Base-by-base conservation (phyloP, 1,140 invertebrate genomes). In the Tyrophagus putrescentiae region DNA sequence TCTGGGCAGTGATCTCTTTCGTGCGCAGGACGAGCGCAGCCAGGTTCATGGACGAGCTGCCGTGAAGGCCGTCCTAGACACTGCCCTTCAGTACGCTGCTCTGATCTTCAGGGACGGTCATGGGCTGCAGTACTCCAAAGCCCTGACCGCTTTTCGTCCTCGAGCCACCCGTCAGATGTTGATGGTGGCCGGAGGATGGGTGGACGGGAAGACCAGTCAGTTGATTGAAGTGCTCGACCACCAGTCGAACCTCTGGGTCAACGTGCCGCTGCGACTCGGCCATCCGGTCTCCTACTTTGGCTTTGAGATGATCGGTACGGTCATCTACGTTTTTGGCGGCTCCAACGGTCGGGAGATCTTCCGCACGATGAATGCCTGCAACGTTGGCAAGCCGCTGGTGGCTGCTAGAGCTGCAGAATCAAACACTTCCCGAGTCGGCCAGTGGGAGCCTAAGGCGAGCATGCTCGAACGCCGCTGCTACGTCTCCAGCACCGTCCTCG, bases 181-280 rank as follows among this genome's bases (percentile, higher is more conserved):
- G 1, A 82, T 84, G 64, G 82, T 80, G 1, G 79, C 85, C 53
- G 83, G 84, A 1, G 84, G 84, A 1, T 86, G 84, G 84, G 80
- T 75, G 57, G 80, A 78, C 0, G 79, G 79, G 1, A 79, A 75
- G 7, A 78, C 82, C 1, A 84, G 82, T 0, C 80, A 80, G 68
- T 78, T 77, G 62, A 80, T 86, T 5, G 84, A 87, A 68, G 81
- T 81, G 0, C 86, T 85, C 69, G 84, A 87, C 66, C 82, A 81
- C 0, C 70, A 83, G 62, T 82, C 84, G 1, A 83, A 86, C 71
- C 73, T 81, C 36, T 86, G 84, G 84, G 29, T 57, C 2, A 7
- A 21, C 32, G 16, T 5, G 11, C 11, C 44, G 32, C 3, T 13
- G 4, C 2, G 6, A 60, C 16, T 50, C 13, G 1, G 16, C 1